phyloP scores from a whole-genome alignment of 2,888 invertebrate species.

The Prostheceraeus crozeri region DNA sequence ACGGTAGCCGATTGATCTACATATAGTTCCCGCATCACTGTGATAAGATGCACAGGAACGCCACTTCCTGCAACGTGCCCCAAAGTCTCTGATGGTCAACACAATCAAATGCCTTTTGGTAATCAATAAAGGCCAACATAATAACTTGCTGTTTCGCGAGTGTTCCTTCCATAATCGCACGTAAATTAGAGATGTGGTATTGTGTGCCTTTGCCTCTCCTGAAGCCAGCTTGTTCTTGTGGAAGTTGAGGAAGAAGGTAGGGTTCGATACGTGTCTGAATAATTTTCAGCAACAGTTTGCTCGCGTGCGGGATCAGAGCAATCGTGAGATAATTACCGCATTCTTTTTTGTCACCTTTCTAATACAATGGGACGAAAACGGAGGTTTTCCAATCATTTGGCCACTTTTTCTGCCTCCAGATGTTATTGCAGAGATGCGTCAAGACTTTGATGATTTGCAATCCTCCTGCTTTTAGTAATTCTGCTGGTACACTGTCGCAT shows the following conservation, averaged over 20 bases:
- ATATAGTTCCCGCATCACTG: no score
- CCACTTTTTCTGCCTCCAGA: slow-evolving; percentile 11
- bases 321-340: slow-evolving; percentile 27
- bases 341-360: slow-evolving; percentile 26
- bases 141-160: no score
- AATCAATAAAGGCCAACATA: no score
- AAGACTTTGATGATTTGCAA: not conserved
- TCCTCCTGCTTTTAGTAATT: slow-evolving; percentile 17
- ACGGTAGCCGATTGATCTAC: no score
- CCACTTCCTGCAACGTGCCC: no score
- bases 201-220: no score
- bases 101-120: no score
- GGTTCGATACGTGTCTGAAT: slow-evolving; percentile 23
- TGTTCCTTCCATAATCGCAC: no score
- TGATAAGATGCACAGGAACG: no score
- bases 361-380: slow-evolving; percentile 16
- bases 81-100: no score
- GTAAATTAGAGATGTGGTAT: no score
- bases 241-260: slow-evolving; percentile 14
- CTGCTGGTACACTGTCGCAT: slow-evolving; percentile 2
- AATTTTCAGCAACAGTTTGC: slow-evolving; percentile 29
- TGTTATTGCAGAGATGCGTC: slow-evolving; percentile 25
- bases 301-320: slow-evolving; percentile 26
- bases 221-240: slow-evolving; percentile 25
- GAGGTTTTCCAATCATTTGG: slow-evolving; percentile 31